Base-by-base conservation (phyloP, 53 echinoderm and acorn worm genomes). In the Crossaster papposus region DNA sequence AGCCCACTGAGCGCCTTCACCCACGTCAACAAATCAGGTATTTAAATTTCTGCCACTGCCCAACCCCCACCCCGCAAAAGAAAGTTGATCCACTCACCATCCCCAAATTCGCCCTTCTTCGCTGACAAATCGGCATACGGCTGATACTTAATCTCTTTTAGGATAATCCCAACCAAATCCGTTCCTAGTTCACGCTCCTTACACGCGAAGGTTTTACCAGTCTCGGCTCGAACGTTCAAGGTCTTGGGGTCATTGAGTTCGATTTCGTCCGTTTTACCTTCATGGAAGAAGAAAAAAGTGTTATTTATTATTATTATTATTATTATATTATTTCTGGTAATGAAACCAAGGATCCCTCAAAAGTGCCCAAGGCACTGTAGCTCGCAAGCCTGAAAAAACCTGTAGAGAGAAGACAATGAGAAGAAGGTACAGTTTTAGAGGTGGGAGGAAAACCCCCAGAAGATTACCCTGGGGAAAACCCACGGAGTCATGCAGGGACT, bases 51-150 rank as follows among this genome's bases (percentile, higher is more conserved):
- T n/a, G n/a, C n/a, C n/a, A n/a, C n/a, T n/a, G n/a, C n/a, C n/a
- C n/a, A n/a, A 62, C 62, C 3, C 23, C 2, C 2, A 20, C 4
- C 18, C 18, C 17, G 28, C 68, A 23, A 68, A 64, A 18, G 14
- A 14, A 64, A 23, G 6, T 30, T 50, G 11, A 55, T 0, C 24
- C 36, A 72, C 53, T 77, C 36, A 87, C 87, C 38, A 15, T 87
- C 38, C 23, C 87, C 87, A 37, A 87, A 87, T 58, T 77, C 58
- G 63, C 87, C 87, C 58, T 87, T 86, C 18, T 86, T 36, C 0
- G 23, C 76, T 17, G 87, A 77, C 75, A 62, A 13, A 20, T 87
- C 77, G 22, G 87, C 87, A 36, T 65, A 87, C 0, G 87, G 87
- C 58, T 87, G 87, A 62, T 58, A 87, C 87, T 54, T 87, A 34